A percentile compares a stretch with the other conserved stretches of the same genome.
phyloP scores from a whole-genome alignment of 2,797 vertebrate species.

The Remorina albescens region DNA sequence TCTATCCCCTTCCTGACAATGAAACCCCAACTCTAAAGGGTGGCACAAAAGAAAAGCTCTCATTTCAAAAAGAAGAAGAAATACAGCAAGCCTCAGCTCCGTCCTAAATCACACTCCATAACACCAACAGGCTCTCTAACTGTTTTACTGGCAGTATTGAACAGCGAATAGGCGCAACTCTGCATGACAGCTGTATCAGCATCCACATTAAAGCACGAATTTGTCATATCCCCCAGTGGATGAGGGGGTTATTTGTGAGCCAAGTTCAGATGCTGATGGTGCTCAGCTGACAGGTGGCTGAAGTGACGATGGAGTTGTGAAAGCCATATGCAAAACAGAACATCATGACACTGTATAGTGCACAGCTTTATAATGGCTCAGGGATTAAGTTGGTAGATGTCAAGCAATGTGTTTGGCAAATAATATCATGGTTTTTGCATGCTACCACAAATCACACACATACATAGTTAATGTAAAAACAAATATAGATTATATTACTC shows the following conservation, averaged over 20 bases:
- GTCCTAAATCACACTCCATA: constrained; percentile 70
- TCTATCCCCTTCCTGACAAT: constrained; percentile 80
- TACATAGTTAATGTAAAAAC: constrained; percentile 4
- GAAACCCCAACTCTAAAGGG: constrained; percentile 77
- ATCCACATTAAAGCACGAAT: constrained; percentile 77
- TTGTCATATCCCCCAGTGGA: constrained; percentile 78
- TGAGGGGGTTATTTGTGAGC: constrained; percentile 68
- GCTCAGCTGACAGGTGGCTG: constrained; percentile 81
- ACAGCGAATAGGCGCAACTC: constrained; percentile 43
- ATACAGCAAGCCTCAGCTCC: constrained; percentile 41
- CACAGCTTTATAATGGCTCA: constrained; percentile 34
- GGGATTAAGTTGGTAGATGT: constrained; percentile 23
- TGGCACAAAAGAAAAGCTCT: constrained; percentile 80
- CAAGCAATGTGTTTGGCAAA: background rate
- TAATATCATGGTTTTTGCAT: background rate
- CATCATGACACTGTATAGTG: constrained; percentile 35
- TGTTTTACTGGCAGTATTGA: constrained; percentile 47
- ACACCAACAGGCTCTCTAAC: constrained; percentile 30
- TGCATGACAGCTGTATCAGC: constrained; percentile 53
- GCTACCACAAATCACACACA: constrained; percentile 10
- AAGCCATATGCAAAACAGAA: constrained; percentile 74
- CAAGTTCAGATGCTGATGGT: constrained; percentile 73
- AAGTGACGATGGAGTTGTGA: constrained; percentile 72
- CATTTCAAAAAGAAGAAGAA: constrained; percentile 50
- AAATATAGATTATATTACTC: background rate